These are phyloP conservation scores for Ectemnius continuus DNA, from an alignment of 2,888 invertebrate genomes.

Conservation along the genomic window DNA sequence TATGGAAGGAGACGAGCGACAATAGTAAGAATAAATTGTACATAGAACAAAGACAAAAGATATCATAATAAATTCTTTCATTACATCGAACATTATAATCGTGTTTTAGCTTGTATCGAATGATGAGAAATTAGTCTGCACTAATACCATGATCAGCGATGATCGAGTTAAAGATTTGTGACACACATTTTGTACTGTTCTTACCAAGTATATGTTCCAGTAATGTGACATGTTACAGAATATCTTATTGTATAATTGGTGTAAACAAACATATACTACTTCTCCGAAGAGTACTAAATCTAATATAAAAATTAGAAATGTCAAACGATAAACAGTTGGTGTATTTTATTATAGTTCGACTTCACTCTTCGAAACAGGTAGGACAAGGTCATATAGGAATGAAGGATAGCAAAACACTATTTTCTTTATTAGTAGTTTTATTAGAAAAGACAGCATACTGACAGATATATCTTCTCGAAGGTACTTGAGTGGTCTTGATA, in stretches of 20 bases:
- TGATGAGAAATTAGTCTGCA: no score
- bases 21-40: constrained; percentile 21
- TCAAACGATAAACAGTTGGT: no score
- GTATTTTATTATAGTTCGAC: no score
- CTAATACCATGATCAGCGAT: no score
- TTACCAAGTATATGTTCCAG: no score
- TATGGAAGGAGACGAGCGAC: constrained; percentile 4
- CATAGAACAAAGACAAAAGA: not conserved
- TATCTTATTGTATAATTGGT: no score
- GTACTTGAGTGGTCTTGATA: constrained; percentile 64
- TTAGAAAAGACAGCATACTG: constrained; percentile 69
- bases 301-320: no score
- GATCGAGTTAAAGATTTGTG: no score
- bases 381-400: not conserved
- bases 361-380: not conserved
- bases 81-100: not conserved
- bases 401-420: not conserved
- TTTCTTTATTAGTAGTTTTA: constrained; percentile 49
- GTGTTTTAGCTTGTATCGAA: not conserved
- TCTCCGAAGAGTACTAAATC: no score
- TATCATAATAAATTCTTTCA: constrained; percentile 32
- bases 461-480: constrained; percentile 61
- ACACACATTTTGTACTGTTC: no score
- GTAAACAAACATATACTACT: no score
- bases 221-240: no score